Evolutionary conservation across 2,888 invertebrate species (phyloP).

Genomic region (Exocentrus adspersus): DNA sequence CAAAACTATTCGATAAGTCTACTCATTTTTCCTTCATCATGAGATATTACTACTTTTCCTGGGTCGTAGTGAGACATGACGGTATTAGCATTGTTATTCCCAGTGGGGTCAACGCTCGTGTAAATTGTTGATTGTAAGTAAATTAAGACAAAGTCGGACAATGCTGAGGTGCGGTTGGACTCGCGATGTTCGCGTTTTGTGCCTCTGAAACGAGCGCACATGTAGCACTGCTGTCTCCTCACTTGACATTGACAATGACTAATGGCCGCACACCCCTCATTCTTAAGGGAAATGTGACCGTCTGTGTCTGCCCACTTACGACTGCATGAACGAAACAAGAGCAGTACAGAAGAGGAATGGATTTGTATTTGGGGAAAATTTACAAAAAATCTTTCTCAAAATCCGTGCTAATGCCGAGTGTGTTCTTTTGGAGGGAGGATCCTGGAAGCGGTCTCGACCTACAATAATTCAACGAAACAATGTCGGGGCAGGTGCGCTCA

Average conservation of each 20-base stretch:
- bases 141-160: slow-evolving; percentile 38
- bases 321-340: slow-evolving; percentile 8
- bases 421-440: neutral
- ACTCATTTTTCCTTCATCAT: too few species aligned
- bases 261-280: slow-evolving; percentile 39
- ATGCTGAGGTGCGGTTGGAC: slow-evolving; percentile 42
- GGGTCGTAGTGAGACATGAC: neutral
- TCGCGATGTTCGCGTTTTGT: slow-evolving; percentile 4
- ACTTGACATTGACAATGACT: slow-evolving; percentile 42
- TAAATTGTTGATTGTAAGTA: slow-evolving; percentile 33
- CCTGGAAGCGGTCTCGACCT: neutral
- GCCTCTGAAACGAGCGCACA: slow-evolving; percentile 25
- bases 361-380: neutral
- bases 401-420: neutral
- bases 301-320: slow-evolving; percentile 16
- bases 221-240: slow-evolving; percentile 36
- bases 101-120: slow-evolving; percentile 28
- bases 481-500: slow-evolving; percentile 37
- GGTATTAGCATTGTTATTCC: slow-evolving; percentile 14
- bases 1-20: too few species aligned
- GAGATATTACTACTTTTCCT: too few species aligned
- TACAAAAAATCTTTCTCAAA: neutral
- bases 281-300: slow-evolving; percentile 22
- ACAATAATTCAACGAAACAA: slow-evolving; percentile 13
- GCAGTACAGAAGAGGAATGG: neutral